phyloP scores from a whole-genome alignment of 2,888 invertebrate species.

The Orthonychiurus folsomi region DNA sequence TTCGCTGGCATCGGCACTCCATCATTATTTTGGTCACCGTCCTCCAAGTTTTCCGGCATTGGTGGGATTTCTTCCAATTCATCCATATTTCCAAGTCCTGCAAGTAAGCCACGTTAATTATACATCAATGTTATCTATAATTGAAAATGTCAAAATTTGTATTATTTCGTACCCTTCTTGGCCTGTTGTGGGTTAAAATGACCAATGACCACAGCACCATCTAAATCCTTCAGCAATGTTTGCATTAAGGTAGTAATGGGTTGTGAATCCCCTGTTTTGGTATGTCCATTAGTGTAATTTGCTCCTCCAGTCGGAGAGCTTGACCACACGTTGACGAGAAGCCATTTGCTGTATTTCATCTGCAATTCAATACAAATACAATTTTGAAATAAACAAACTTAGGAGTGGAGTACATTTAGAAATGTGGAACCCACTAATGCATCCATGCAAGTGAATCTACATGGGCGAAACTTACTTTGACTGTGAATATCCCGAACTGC shows the following conservation, averaged over 20 bases:
- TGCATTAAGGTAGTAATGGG: constrained; percentile 31
- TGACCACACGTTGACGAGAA: constrained; percentile 37
- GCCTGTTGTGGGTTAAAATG: constrained; percentile 35
- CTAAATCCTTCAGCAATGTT: constrained; percentile 27
- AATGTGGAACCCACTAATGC: too few relatives aligned
- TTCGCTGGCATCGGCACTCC: constrained; percentile 16
- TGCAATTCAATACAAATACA: constrained; percentile 14
- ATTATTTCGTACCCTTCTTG: constrained; percentile 31
- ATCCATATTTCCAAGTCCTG: constrained; percentile 22
- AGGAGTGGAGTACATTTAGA: too few relatives aligned
- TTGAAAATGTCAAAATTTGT: neutral
- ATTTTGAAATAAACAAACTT: too few relatives aligned
- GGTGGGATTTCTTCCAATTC: constrained; percentile 21
- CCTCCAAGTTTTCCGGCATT: constrained; percentile 16
- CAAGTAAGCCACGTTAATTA: constrained; percentile 18
- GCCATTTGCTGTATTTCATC: constrained; percentile 26
- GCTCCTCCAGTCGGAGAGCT: constrained; percentile 17
- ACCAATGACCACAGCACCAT: constrained; percentile 38
- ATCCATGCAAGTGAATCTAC: too few relatives aligned
- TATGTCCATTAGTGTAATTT: constrained; percentile 31
- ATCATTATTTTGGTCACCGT: constrained; percentile 12
- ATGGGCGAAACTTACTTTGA: constrained; percentile 25
- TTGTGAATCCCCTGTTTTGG: constrained; percentile 20
- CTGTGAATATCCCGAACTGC: constrained; percentile 37
- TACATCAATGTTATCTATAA: neutral